Evolutionary conservation across 2,797 vertebrate species (phyloP).

Genomic region (Natrix natrix): DNA sequence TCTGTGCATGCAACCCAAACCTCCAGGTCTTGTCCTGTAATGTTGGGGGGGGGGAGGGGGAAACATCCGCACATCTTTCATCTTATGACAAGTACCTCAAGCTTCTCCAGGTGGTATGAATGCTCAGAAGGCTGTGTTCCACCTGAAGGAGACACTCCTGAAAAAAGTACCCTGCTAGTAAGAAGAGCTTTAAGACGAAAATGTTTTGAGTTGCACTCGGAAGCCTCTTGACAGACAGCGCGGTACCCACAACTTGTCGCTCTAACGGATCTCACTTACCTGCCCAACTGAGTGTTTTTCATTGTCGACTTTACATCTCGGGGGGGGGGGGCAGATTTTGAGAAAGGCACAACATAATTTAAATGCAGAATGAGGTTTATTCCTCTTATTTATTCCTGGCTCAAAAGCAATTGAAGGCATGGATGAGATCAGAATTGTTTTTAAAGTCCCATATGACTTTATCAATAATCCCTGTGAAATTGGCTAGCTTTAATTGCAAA

Average conservation of each 20-base stretch:
- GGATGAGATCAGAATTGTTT: background rate
- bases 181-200: background rate
- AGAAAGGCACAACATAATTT: background rate
- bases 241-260: background rate
- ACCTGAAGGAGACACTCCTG: background rate
- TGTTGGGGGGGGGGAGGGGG: background rate
- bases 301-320: background rate
- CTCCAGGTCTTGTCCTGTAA: background rate
- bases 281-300: background rate
- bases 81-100: background rate
- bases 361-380: background rate
- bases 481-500: background rate
- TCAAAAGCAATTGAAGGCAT: background rate
- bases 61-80: background rate
- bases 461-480: background rate
- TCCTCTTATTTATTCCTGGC: background rate
- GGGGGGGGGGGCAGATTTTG: too few relatives aligned
- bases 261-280: background rate
- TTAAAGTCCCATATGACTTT: background rate
- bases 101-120: background rate
- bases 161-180: background rate
- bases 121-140: background rate
- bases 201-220: background rate
- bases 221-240: background rate
- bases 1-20: background rate